Conservation (phyloP, 1,140 invertebrate species). For the Drosophila hydei region DNA sequence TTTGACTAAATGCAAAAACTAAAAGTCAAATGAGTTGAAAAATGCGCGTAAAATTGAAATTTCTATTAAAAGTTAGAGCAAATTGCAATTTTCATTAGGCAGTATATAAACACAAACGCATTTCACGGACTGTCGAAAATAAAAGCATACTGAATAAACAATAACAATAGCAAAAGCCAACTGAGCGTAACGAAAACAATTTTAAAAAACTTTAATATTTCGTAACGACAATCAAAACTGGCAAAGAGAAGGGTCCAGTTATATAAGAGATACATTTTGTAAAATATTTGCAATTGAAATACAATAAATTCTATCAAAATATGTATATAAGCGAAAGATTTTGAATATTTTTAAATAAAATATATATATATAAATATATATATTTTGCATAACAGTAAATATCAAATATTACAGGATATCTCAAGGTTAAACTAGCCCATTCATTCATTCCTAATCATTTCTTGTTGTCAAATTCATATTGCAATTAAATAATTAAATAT, state of each 20-base stretch:
- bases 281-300: too few relatives aligned
- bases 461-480: too few relatives aligned
- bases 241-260: slow-evolving; percentile 26
- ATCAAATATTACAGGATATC: too few relatives aligned
- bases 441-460: too few relatives aligned
- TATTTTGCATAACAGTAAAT: too few relatives aligned
- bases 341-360: too few relatives aligned
- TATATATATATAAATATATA: too few relatives aligned
- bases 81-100: slow-evolving; percentile 60
- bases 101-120: slow-evolving; percentile 39
- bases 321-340: slow-evolving; percentile 17
- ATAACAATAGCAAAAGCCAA: slow-evolving; percentile 13
- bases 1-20: not conserved
- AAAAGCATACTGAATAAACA: slow-evolving; percentile 41
- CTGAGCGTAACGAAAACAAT: slow-evolving; percentile 15
- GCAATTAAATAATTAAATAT: slow-evolving; percentile 22
- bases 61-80: slow-evolving; percentile 25
- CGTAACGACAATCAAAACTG: not conserved
- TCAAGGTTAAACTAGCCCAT: too few relatives aligned
- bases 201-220: slow-evolving; percentile 28
- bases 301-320: too few relatives aligned
- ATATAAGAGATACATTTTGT: slow-evolving; percentile 9
- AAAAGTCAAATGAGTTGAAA: not conserved
- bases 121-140: slow-evolving; percentile 33
- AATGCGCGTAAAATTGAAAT: slow-evolving; percentile 15